Conservation (phyloP, 2,113 vertebrate genomes). For the Lates calcarifer region DNA sequence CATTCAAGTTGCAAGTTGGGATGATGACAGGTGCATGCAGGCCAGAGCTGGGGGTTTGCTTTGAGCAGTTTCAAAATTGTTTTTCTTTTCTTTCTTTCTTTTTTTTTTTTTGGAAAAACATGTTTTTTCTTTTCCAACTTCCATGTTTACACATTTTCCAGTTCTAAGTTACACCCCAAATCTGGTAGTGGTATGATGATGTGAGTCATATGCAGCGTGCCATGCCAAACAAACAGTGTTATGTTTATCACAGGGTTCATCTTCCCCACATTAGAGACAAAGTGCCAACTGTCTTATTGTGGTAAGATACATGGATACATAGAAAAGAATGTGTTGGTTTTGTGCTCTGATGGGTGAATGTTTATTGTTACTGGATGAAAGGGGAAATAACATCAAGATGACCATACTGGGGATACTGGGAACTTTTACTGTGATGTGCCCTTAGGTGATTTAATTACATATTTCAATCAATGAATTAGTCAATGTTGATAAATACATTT, state of each 20-base stretch:
- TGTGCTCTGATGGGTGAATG: not conserved
- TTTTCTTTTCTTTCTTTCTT: not conserved
- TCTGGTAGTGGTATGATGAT: slow-evolving; percentile 15
- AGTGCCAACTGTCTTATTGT: slow-evolving; percentile 7
- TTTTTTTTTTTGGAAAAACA: not conserved
- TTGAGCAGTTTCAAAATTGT: not conserved
- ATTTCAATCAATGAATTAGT: slow-evolving; percentile 6
- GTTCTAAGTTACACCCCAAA: slow-evolving; percentile 15
- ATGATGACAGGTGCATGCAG: slow-evolving; percentile 29
- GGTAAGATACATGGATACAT: slow-evolving; percentile 17
- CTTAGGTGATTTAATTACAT: not conserved
- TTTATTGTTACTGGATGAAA: slow-evolving; percentile 31
- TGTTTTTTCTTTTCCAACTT: not conserved
- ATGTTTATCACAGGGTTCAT: slow-evolving; percentile 7
- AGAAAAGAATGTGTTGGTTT: slow-evolving; percentile 10
- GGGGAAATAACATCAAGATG: not conserved
- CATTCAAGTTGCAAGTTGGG: slow-evolving; percentile 13
- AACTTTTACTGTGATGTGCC: slow-evolving; percentile 13
- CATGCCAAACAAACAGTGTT: slow-evolving; percentile 22
- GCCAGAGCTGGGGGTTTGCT: slow-evolving; percentile 58
- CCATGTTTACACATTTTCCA: not conserved
- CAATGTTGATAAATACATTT: slow-evolving; percentile 1
- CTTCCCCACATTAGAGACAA: slow-evolving; percentile 30
- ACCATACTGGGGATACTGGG: slow-evolving; percentile 22
- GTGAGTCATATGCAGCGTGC: not conserved